Base-by-base conservation (phyloP, 1,140 invertebrate genomes). In the Papilio xuthus region DNA sequence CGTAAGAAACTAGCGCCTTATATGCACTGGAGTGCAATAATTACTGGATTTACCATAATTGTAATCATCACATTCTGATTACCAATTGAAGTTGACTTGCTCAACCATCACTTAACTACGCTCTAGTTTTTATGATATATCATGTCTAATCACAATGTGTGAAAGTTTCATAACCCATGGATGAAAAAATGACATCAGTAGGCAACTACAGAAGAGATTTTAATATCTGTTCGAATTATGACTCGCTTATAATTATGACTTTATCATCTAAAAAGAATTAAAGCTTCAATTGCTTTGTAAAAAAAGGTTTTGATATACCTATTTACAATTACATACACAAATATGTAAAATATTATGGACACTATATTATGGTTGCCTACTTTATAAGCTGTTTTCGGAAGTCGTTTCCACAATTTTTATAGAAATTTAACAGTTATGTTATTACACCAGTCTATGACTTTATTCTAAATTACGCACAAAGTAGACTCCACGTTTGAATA, bases 41-140 rank as follows among this genome's bases (percentile, higher is more conserved):
- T 71, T n/a, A 23, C 69, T 71, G 12, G 69, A 42, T 71, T 42
- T 41, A 71, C 69, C 69, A 71, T 71, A 71, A 71, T 71, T 71
- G 69, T 71, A 37, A 41, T n/a, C 32, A 37, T 71, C 15, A 32
- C 69, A 42, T 42, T n/a, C 37, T 71, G 69, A 37, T 70, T 41
- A 32, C 67, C 12, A 70, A 70, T 41, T 70, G 32, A 12, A 41
- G 28, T 41, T 6, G n/a, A 42, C 69, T 71, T 71, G 37, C 63
- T 15, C 18, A 42, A 71, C 6, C 32, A 71, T 42, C 69, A 42
- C 69, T 71, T 15, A 18, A 37, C 32, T 41, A 15, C 32, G 32
- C 18, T 71, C 18, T 20, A 70, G 15, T 70, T 20, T 70, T 70
- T n/a, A 70, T 70, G 67, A 15, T 41, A 6, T 41, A 23, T 41